A percentile compares a stretch with the other conserved stretches of the same genome.
These are phyloP conservation scores for Harpalus rufipes DNA, from an alignment of 2,888 invertebrate genomes.

Conservation along the genomic window DNA sequence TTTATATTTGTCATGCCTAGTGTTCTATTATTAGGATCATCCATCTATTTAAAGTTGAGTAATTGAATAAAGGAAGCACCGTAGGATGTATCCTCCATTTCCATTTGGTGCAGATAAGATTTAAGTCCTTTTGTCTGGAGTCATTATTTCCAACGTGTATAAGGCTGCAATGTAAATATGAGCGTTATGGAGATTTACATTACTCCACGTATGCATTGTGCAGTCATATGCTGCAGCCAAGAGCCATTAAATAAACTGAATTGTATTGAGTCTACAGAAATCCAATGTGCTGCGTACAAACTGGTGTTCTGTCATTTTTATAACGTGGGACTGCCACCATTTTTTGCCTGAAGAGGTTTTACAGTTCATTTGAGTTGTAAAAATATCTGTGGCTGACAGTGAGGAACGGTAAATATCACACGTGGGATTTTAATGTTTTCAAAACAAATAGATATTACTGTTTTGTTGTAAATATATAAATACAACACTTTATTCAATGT, in stretches of 20 bases:
- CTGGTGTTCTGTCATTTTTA: constrained; percentile 25
- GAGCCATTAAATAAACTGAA: constrained; percentile 25
- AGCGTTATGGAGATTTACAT: neutral
- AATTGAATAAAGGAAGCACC: neutral
- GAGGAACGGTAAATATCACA: neutral
- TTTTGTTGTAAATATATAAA: neutral
- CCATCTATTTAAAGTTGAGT: constrained; percentile 2
- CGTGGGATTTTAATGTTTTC: neutral
- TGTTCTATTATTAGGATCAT: neutral
- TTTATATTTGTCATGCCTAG: neutral
- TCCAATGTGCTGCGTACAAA: neutral
- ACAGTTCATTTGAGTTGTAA: constrained; percentile 17
- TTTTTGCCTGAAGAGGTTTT: constrained; percentile 20
- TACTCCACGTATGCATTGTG: constrained; percentile 24
- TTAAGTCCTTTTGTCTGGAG: neutral
- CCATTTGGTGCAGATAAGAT: neutral
- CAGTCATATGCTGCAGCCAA: constrained; percentile 22
- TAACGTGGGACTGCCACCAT: constrained; percentile 21
- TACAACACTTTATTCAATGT: neutral
- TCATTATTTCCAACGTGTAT: neutral
- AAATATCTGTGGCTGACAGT: neutral
- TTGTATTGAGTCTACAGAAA: constrained; percentile 19
- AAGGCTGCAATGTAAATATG: neutral
- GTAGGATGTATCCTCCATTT: neutral
- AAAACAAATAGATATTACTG: neutral